phyloP scores from a whole-genome alignment of 2,888 invertebrate genomes.

The Dicyrtomina minuta region DNA sequence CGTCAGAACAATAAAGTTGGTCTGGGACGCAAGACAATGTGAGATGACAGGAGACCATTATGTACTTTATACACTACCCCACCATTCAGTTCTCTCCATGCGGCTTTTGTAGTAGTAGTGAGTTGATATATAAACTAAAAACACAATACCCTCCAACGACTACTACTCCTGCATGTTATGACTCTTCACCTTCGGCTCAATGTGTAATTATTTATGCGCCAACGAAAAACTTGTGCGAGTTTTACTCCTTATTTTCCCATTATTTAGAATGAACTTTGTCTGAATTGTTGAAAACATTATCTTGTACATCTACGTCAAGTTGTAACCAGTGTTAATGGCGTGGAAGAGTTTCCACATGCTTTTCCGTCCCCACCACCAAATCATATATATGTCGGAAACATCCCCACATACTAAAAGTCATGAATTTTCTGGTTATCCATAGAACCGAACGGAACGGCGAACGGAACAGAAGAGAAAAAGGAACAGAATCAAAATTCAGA shows the following conservation, averaged over 20 bases:
- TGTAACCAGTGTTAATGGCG: too few species aligned
- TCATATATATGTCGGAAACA: not conserved
- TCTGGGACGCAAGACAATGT: slow-evolving; percentile 10
- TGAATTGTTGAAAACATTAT: slow-evolving; percentile 4
- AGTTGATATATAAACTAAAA: not conserved
- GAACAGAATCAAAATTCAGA: too few species aligned
- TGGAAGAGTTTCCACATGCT: not conserved
- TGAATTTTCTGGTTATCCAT: not conserved
- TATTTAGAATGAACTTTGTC: not conserved
- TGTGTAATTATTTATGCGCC: slow-evolving; percentile 18
- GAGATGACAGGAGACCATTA: not conserved
- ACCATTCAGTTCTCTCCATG: not conserved
- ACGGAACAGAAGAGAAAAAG: too few species aligned
- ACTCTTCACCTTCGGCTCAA: slow-evolving; percentile 1
- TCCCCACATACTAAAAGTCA: not conserved
- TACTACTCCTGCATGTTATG: not conserved
- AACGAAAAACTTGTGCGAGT: slow-evolving; percentile 3
- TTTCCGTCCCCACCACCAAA: not conserved
- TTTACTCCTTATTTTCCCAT: slow-evolving; percentile 15
- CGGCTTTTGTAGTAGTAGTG: not conserved
- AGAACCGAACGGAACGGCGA: too few species aligned
- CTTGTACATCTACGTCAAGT: too few species aligned
- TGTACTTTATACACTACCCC: too few species aligned
- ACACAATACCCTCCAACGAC: not conserved
- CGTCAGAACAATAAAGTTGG: slow-evolving; percentile 12